Evolutionary conservation across 2,113 vertebrate species (phyloP), one percentile per base, ranked within the genome.

Genomic region (Danionella cerebrum): DNA sequence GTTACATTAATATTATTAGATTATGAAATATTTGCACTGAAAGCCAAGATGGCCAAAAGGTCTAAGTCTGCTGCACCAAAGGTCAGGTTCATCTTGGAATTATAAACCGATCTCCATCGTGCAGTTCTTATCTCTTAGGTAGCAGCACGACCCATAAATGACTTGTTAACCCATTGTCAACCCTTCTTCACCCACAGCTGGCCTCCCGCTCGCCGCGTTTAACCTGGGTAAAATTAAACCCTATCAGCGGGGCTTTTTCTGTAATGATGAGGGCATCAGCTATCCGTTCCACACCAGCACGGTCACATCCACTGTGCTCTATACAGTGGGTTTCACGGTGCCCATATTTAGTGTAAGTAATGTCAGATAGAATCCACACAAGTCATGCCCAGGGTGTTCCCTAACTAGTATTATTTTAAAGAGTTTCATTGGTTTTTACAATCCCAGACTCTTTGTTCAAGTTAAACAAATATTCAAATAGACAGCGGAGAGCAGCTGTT

Each of bases 181-280:
- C 82, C 41, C 80, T 79, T 86, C 83, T 87, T 86, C 87, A 73
- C 88, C 87, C 87, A 92, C 94, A 99, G 96, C 91, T 85, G 91
- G 89, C 80, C 85, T 99, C 84, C 96, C 96, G 67, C 84, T 98
- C 87, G 90, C 91, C 76, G 91, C 92, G 89, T 91, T 95, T 93
- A 98, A 97, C 90, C 90, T 97, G 90, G 91, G 87, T 91, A 94
- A 95, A 89, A 85, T 97, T 87, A 89, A 90, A 77, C 95, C 94
- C 64, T 98, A 93, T 92, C 90, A 96, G 83, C 93, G 94, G 81
- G 96, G 96, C 89, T 94, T 99, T 97, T 97, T 95, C 92, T 99
- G 96, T 98, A 89, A 85, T 79, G 96, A 99, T 84, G 93, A 90
- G 82, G 96, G 87, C 94, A 95, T 99, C 94, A 89, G 82, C 84